A percentile compares a stretch with the other conserved stretches of the same genome.
Conservation (phyloP, 2,888 invertebrate species). For the Cylloceria caligata region DNA sequence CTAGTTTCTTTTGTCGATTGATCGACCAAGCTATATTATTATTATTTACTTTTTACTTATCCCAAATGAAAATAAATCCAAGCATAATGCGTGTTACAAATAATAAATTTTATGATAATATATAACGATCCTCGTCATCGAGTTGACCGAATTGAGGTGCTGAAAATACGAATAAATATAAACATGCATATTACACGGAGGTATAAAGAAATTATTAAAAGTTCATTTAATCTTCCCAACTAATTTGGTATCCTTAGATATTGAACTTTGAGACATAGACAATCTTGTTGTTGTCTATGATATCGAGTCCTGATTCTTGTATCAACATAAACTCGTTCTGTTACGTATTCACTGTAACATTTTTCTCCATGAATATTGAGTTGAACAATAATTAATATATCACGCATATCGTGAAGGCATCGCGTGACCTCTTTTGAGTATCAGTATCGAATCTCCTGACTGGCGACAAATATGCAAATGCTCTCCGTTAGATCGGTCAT, state of each 20-base stretch:
- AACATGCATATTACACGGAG: not conserved
- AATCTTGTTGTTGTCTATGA: no score
- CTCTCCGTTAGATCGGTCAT: not conserved
- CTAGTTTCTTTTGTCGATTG: no score
- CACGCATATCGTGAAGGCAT: not conserved
- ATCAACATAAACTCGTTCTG: no score
- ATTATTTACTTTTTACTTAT: not conserved
- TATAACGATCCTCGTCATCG: no score
- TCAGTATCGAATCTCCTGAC: constrained; percentile 4
- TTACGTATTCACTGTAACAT: no score
- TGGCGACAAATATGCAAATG: not conserved
- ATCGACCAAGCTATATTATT: no score
- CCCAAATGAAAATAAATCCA: not conserved
- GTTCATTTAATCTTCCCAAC: not conserved
- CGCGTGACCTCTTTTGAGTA: not conserved
- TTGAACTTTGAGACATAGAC: no score
- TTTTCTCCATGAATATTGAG: not conserved
- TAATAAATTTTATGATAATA: no score
- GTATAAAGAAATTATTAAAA: not conserved
- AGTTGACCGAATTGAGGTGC: no score
- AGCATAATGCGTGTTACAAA: no score
- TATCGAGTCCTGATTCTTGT: no score
- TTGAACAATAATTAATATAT: not conserved
- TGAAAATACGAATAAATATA: not conserved
- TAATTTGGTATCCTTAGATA: no score